These are phyloP conservation scores for Ailurus styani DNA, from an alignment of 2,113 vertebrate species.

Conservation along the genomic window DNA sequence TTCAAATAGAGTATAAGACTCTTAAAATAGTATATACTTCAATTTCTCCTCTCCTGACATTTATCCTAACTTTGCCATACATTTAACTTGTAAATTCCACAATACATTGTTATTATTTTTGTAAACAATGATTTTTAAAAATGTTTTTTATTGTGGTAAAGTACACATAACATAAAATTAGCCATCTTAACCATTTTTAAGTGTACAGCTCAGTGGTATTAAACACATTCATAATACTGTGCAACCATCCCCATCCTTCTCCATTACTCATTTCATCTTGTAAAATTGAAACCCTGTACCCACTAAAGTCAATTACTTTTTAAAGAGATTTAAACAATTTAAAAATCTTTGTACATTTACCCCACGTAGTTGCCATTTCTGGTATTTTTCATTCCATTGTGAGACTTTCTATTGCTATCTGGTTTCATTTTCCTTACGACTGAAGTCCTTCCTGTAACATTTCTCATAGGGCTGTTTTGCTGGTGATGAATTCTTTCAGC, in stretches of 20 bases:
- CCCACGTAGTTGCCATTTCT: neutral
- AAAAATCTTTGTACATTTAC: neutral
- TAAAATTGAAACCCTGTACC: neutral
- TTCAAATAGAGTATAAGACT: neutral
- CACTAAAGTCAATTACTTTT: neutral
- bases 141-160: neutral
- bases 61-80: neutral
- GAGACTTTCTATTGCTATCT: neutral
- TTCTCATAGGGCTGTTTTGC: neutral
- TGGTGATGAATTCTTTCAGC: neutral
- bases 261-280: neutral
- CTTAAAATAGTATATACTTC: neutral
- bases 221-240: neutral
- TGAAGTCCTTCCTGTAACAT: neutral
- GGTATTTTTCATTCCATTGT: neutral
- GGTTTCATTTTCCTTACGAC: neutral
- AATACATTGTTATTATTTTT: slow-evolving; percentile 7
- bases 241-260: neutral
- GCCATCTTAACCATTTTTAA: neutral
- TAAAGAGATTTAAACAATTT: slow-evolving; percentile 29
- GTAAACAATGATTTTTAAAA: neutral
- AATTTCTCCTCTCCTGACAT: neutral
- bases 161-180: neutral
- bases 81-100: neutral
- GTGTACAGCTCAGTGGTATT: neutral